Evolutionary conservation across 2,888 invertebrate species (phyloP).

Genomic region (Eretmocerus hayati): DNA sequence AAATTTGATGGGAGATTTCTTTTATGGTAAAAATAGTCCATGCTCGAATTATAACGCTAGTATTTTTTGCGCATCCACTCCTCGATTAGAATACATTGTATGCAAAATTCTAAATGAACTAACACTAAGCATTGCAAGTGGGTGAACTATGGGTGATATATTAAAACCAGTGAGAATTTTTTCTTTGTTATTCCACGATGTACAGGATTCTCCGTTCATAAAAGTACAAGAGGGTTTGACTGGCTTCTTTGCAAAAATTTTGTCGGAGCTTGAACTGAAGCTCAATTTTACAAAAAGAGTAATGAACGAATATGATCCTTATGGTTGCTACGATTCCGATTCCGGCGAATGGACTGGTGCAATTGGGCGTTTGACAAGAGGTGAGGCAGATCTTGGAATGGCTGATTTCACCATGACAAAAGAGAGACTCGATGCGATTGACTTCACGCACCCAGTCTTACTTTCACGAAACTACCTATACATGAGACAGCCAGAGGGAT

Average conservation of each 20-base stretch:
- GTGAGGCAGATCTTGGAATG: slow-evolving; percentile 26
- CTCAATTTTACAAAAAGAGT: background rate
- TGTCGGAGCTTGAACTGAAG: slow-evolving; percentile 17
- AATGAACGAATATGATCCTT: background rate
- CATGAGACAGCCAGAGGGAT: slow-evolving; percentile 18
- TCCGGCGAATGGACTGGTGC: slow-evolving; percentile 26
- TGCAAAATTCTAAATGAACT: too few species aligned
- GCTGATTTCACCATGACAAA: slow-evolving; percentile 17
- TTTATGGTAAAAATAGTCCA: too few species aligned
- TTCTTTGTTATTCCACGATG: background rate
- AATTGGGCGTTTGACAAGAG: slow-evolving; percentile 20
- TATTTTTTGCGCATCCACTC: too few species aligned
- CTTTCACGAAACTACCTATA: slow-evolving; percentile 18
- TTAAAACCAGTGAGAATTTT: background rate
- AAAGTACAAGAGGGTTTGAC: slow-evolving; percentile 7
- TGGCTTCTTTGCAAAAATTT: slow-evolving; percentile 25
- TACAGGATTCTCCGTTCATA: slow-evolving; percentile 19
- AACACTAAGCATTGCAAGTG: too few species aligned
- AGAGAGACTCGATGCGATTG: slow-evolving; percentile 22
- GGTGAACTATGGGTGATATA: background rate
- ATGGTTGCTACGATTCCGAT: background rate
- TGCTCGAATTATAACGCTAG: too few species aligned
- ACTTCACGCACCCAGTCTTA: slow-evolving; percentile 28
- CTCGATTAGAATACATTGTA: too few species aligned
- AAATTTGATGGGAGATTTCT: too few species aligned